Conservation (phyloP, 2,888 invertebrate species). For the Cheiracanthium punctorium region DNA sequence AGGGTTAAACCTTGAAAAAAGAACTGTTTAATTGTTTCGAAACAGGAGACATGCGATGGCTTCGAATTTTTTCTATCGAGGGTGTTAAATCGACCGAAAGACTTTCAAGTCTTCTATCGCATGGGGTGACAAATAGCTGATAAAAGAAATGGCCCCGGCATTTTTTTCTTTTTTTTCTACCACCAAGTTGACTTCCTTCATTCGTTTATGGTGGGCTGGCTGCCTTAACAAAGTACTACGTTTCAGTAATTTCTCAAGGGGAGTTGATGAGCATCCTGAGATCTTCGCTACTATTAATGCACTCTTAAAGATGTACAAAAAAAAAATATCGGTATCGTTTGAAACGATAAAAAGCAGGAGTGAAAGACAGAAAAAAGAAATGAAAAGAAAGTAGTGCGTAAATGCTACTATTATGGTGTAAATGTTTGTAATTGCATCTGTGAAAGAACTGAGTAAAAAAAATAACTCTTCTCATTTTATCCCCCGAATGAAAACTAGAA, state of each 20-base stretch:
- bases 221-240: background rate
- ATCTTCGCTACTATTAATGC: conserved; percentile 1
- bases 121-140: background rate
- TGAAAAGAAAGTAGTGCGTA: too few relatives aligned
- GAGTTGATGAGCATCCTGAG: background rate
- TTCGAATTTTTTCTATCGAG: too few relatives aligned
- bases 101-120: background rate
- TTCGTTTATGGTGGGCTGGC: background rate
- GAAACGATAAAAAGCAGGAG: too few relatives aligned
- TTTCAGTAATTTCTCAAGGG: background rate
- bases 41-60: background rate
- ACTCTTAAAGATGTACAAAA: background rate
- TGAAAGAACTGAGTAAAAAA: too few relatives aligned
- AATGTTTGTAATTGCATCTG: too few relatives aligned
- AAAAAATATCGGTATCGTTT: background rate
- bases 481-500: too few relatives aligned
- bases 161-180: too few relatives aligned
- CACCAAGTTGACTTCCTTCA: background rate
- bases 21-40: background rate
- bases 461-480: too few relatives aligned
- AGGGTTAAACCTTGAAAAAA: too few relatives aligned
- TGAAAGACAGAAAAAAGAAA: too few relatives aligned
- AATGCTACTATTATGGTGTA: too few relatives aligned
- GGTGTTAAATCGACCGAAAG: background rate
- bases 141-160: background rate